These are phyloP conservation scores for Scophthalmus maximus DNA, from an alignment of 2,113 vertebrate genomes.

Conservation along the genomic window DNA sequence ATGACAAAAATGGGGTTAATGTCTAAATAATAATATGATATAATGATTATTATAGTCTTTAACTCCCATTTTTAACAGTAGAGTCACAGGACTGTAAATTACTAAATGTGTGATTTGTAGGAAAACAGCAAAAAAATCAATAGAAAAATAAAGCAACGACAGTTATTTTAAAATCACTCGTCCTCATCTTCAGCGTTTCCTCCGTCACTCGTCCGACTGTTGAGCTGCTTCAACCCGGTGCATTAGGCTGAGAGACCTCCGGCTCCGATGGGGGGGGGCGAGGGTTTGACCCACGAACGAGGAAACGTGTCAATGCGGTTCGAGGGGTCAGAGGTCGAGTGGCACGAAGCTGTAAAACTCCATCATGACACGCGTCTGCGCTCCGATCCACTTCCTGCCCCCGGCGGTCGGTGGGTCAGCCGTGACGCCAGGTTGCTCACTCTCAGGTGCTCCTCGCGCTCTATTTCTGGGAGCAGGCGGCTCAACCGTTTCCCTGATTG, in stretches of 20 bases:
- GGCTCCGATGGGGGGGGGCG: slow-evolving; percentile 15
- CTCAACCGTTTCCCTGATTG: slow-evolving; percentile 81
- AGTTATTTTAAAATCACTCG: too few species aligned
- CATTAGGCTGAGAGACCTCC: slow-evolving; percentile 8
- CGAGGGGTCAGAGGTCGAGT: slow-evolving; percentile 54
- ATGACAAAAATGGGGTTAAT: too few species aligned
- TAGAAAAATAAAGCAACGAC: too few species aligned
- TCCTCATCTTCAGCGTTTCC: background rate
- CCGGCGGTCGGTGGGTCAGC: slow-evolving; percentile 24
- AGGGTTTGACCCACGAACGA: slow-evolving; percentile 45
- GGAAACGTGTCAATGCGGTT: slow-evolving; percentile 44
- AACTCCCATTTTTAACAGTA: too few species aligned
- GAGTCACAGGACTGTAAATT: too few species aligned
- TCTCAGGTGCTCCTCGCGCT: slow-evolving; percentile 62
- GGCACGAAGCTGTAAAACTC: slow-evolving; percentile 28
- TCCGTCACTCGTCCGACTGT: background rate
- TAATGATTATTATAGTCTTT: too few species aligned
- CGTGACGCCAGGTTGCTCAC: slow-evolving; percentile 33
- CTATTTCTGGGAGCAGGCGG: slow-evolving; percentile 75
- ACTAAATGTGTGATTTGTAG: too few species aligned
- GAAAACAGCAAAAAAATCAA: background rate
- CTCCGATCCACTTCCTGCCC: slow-evolving; percentile 45
- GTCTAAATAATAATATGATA: too few species aligned
- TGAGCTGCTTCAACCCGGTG: slow-evolving; percentile 1
- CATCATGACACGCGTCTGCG: slow-evolving; percentile 32